These are phyloP conservation scores for Leptopilina clavipes DNA, from an alignment of 1,140 invertebrate genomes.

Conservation along the genomic window DNA sequence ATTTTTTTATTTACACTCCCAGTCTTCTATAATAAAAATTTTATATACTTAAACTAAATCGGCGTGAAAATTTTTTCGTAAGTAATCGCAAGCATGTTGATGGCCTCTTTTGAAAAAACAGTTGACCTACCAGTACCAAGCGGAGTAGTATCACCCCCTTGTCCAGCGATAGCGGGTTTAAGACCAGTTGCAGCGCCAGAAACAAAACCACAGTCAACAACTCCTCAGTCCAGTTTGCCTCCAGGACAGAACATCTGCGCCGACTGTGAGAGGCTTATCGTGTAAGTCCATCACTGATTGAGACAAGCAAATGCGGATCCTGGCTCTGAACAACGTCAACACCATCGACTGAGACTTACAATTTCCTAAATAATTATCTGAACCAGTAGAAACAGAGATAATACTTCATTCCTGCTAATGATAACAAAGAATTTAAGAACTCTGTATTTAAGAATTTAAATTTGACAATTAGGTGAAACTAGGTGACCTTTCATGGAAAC, in stretches of 20 bases:
- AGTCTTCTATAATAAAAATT: neutral
- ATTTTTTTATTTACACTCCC: neutral
- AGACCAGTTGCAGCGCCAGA: slow-evolving; percentile 84
- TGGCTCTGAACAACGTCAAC: slow-evolving; percentile 19
- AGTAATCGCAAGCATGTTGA: slow-evolving; percentile 47
- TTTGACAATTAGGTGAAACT: neutral
- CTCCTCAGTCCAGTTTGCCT: slow-evolving; percentile 80
- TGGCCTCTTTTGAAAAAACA: slow-evolving; percentile 56
- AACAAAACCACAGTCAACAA: slow-evolving; percentile 72
- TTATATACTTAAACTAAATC: neutral
- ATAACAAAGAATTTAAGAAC: neutral
- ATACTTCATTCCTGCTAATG: neutral
- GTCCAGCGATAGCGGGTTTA: slow-evolving; percentile 73
- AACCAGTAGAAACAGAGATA: neutral
- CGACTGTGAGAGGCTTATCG: slow-evolving; percentile 93
- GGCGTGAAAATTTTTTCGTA: neutral
- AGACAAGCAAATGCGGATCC: slow-evolving; percentile 3
- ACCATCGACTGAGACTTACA: neutral
- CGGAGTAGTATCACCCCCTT: slow-evolving; percentile 72
- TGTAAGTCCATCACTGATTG: slow-evolving; percentile 82
- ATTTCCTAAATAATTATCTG: neutral
- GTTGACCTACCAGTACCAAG: slow-evolving; percentile 70
- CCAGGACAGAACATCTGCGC: slow-evolving; percentile 93
- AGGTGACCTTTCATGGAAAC: neutral
- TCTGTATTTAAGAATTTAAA: neutral